Percentiles rank a stretch among this genome's conserved stretches.
Evolutionary conservation across 2,888 invertebrate genomes (phyloP).

Genomic region (Troides oblongomaculatus): DNA sequence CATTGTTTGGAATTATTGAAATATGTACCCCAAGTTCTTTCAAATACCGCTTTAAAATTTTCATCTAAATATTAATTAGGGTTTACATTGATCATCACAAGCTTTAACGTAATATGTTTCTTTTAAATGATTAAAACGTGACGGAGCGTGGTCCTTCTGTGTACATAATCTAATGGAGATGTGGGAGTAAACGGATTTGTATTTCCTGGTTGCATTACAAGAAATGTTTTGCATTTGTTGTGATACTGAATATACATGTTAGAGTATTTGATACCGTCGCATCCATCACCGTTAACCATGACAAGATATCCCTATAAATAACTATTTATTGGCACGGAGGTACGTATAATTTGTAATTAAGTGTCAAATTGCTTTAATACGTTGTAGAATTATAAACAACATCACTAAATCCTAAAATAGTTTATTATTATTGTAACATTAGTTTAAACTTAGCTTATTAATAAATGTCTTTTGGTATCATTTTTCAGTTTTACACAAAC

Average conservation of each 20-base stretch:
- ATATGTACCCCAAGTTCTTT: too few relatives aligned
- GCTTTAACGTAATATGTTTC: neutral
- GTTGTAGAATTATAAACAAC: neutral
- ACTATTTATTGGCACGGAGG: neutral
- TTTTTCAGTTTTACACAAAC: too few relatives aligned
- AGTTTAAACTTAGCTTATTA: too few relatives aligned
- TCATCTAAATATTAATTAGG: too few relatives aligned
- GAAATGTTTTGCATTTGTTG: neutral
- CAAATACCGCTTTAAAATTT: too few relatives aligned
- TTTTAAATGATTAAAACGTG: neutral
- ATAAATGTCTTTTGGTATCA: too few relatives aligned
- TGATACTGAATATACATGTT: neutral
- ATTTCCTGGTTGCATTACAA: conserved; percentile 10
- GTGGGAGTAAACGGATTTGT: conserved; percentile 8
- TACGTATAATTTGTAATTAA: neutral
- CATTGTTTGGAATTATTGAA: too few relatives aligned
- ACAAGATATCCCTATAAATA: neutral
- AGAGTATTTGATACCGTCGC: neutral
- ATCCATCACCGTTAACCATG: neutral
- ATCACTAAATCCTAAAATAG: too few relatives aligned
- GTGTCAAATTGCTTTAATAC: neutral
- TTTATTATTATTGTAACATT: too few relatives aligned
- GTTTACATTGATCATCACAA: neutral
- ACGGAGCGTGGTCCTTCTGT: neutral
- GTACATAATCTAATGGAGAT: conserved; percentile 7